Base-by-base conservation (phyloP, 2,797 vertebrate species). In the Cetoscarus ocellatus region DNA sequence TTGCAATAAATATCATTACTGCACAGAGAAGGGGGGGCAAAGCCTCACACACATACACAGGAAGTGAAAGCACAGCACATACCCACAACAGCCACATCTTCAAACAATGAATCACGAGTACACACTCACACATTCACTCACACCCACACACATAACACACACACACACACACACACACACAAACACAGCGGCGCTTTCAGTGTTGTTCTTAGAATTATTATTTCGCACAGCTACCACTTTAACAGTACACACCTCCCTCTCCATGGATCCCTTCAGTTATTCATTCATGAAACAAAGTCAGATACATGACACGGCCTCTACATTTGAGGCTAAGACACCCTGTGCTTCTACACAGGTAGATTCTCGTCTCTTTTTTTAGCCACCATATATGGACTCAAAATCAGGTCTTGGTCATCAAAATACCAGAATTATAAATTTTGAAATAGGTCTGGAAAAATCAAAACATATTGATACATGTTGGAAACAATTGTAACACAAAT, bases 1-100 rank as follows among this genome's bases (percentile, higher is more conserved):
- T 83, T 90, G 85, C 78, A 89, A 88, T 89, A 92, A 90, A 92
- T 92, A 89, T 91, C 82, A 90, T 90, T 88, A 91, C 77, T 79
- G 84, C 82, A 79, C 79, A 75, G 35, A 67, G 39, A 48, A 49
- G 39, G 40, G 71, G 56, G 27, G 27, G 71, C 77, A 88, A 70
- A 88, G 73, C 47, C 66, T 58, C 36, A 57, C 19, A 63, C 11
- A 58, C 42, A 45, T 6, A 67, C 3, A 67, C 14, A 76, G 86
- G 78, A 87, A 80, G 82, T 84, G 70, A 82, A 80, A 75, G 71
- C 18, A 65, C 74, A 79, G 75, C 54, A 77, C 43, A 57, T 35
- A 75, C 8, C 76, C 53, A 73, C 67, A 82, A 63, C 75, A 81
- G 56, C 57, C 76, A 79, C 66, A 75, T 62, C 40, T 67, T 85